phyloP scores from a whole-genome alignment of 2,113 vertebrate genomes.

The Raja brachyura region DNA sequence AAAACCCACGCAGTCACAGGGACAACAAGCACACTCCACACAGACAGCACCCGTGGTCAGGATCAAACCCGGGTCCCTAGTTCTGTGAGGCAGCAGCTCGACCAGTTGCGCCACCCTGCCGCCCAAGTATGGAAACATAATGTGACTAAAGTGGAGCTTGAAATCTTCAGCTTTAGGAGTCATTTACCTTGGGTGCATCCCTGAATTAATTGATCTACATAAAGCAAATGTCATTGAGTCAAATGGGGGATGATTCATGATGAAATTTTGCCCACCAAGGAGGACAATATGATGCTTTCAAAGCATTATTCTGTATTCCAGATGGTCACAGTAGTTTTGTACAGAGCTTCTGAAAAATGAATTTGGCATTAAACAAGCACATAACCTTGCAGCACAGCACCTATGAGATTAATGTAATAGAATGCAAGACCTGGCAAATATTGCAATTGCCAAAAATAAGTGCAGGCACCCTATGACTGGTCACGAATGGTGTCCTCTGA shows the following conservation, averaged over 20 bases:
- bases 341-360: neutral
- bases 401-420: neutral
- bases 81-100: too few species aligned
- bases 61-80: too few species aligned
- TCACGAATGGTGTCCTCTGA: neutral
- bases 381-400: neutral
- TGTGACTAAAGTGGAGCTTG: neutral
- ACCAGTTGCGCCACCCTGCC: too few species aligned
- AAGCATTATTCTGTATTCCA: neutral
- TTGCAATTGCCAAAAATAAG: neutral
- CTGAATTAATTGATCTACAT: neutral
- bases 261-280: neutral
- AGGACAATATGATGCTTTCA: neutral
- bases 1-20: too few species aligned
- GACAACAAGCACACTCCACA: too few species aligned
- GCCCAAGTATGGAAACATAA: too few species aligned
- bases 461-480: neutral
- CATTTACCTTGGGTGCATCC: neutral
- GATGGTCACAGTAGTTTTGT: neutral
- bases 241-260: neutral
- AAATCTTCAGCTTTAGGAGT: neutral
- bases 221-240: neutral
- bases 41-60: too few species aligned
- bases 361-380: neutral
- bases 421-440: neutral